Base-by-base conservation (phyloP, 2,113 vertebrate genomes). In the Psittacara wagleri region DNA sequence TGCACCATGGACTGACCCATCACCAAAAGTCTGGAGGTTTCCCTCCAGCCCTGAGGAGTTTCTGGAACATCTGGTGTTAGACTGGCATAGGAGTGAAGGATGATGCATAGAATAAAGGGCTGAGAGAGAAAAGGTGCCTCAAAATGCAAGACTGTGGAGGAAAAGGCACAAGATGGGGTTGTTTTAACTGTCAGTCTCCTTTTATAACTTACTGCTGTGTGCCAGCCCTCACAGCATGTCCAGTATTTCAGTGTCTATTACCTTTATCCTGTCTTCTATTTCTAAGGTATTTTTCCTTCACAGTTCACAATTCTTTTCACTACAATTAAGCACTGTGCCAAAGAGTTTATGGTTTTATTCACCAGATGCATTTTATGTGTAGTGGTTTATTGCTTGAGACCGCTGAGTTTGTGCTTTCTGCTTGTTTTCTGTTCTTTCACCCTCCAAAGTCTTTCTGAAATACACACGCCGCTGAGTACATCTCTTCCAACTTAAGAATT, bases 261-360 rank as follows among this genome's bases (percentile, higher is more conserved):
- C 43, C 39, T 82, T 88, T 37, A 81, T 73, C 20, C 62, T 84
- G 88, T 87, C 51, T 95, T 43, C 69, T 86, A 6, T 83, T 92
- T 88, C 35, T 79, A 14, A 88, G 66, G 48, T 48, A 52, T 73
- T 82, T 94, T 88, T 19, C 33, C 24, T 25, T 72, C 7, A 1
- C 39, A 79, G 62, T 63, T 66, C 55, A 59, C 74, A 86, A 72
- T 96, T 96, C 77, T 46, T 96, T 96, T 93, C 68, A 77, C 51
- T 95, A 44, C 48, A 94, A n/a, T 94, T 92, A 94, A 96, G 83
- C 76, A 85, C 44, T 2, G 9, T 95, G 62, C 75, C 83, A 66
- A 90, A 92, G 25, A 49, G 63, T 84, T 97, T 91, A 11, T 54
- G 77, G 33, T 83, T 97, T 87, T 86, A 95, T 83, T 86, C 76